These are phyloP conservation scores for Champsocephalus gunnari DNA, from an alignment of 2,797 vertebrate genomes.

Conservation along the genomic window DNA sequence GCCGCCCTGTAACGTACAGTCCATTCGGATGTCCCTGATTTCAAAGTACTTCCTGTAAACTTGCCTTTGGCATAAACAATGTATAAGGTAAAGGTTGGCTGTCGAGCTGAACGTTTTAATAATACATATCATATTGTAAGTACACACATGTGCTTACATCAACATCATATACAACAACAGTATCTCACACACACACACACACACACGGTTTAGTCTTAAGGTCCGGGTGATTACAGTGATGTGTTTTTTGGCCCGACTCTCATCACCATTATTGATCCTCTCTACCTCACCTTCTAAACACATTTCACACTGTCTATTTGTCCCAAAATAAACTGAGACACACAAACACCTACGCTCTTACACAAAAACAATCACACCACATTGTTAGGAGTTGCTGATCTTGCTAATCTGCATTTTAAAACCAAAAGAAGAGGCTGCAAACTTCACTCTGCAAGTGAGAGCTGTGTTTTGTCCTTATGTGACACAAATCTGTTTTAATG, in stretches of 20 bases:
- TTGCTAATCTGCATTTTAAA: not conserved
- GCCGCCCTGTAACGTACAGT: not conserved
- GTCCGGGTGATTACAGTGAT: constrained; percentile 70
- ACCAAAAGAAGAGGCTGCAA: not conserved
- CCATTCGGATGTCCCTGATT: constrained; percentile 1
- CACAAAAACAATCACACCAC: not conserved
- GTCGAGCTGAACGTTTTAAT: constrained; percentile 34
- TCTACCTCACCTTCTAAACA: constrained; percentile 37
- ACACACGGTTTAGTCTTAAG: constrained; percentile 9
- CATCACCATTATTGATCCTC: constrained; percentile 74
- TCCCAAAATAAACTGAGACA: constrained; percentile 52
- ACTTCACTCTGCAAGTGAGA: not conserved
- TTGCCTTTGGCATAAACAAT: not conserved
- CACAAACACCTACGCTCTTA: not conserved
- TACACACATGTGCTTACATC: constrained; percentile 46
- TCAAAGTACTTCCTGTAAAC: not conserved
- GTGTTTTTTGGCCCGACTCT: constrained; percentile 68
- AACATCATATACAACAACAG: constrained; percentile 32
- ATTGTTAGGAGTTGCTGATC: constrained; percentile 4
- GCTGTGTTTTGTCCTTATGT: not conserved
- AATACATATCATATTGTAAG: constrained; percentile 36
- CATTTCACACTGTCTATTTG: constrained; percentile 33
- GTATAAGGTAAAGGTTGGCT: constrained; percentile 7
- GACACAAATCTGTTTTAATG: not conserved
- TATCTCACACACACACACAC: not conserved